These are phyloP conservation scores for Silurus glanis DNA, from an alignment of 2,113 vertebrate species.

Conservation along the genomic window DNA sequence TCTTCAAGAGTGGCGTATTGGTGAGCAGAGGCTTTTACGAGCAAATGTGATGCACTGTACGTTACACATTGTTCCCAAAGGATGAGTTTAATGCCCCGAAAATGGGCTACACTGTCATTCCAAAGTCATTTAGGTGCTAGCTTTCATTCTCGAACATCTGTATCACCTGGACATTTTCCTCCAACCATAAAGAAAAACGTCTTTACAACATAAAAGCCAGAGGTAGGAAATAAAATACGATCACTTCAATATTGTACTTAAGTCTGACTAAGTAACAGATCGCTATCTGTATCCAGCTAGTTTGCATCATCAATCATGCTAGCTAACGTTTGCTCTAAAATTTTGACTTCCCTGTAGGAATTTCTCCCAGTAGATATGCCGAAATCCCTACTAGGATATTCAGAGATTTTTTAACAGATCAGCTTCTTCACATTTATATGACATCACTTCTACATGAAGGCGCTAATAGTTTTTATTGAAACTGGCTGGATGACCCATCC, in stretches of 20 bases:
- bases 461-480: no score
- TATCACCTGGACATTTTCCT: constrained; percentile 8
- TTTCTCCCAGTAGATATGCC: no score
- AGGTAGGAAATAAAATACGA: not conserved
- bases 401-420: no score
- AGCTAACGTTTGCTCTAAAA: not conserved
- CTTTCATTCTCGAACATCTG: not conserved
- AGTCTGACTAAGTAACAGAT: not conserved
- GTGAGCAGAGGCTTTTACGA: constrained; percentile 27
- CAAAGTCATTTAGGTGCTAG: not conserved
- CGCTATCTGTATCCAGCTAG: not conserved
- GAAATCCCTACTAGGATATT: no score
- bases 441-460: no score
- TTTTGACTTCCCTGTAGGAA: no score
- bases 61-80: constrained; percentile 21
- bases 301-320: not conserved
- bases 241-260: not conserved
- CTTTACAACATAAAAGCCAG: not conserved
- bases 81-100: not conserved
- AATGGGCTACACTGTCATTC: not conserved
- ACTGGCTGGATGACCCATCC: no score
- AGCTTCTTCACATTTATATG: no score
- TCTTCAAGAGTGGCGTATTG: constrained; percentile 1
- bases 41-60: constrained; percentile 24
- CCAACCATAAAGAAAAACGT: constrained; percentile 2